These are phyloP conservation scores for Philaethria dido DNA, from an alignment of 2,888 invertebrate species.

Conservation along the genomic window DNA sequence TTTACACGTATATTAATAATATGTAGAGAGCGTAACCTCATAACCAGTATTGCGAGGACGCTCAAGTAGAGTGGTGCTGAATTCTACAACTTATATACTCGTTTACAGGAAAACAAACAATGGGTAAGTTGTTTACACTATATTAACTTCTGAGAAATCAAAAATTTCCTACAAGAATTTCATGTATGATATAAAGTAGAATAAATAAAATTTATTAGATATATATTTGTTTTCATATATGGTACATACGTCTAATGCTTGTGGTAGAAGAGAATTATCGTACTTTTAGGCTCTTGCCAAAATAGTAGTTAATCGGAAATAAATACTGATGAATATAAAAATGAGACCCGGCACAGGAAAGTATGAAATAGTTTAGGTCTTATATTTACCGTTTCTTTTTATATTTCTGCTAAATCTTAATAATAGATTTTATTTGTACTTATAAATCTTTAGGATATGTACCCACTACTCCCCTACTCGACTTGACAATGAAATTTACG, in stretches of 20 bases:
- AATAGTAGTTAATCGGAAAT: no score
- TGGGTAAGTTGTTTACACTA: conserved; percentile 39
- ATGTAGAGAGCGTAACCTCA: conserved; percentile 23
- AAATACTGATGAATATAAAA: no score
- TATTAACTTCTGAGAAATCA: background rate
- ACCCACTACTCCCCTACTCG: no score
- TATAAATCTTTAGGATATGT: no score
- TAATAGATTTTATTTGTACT: no score
- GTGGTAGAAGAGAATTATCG: background rate
- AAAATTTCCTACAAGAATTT: background rate
- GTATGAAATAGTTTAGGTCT: no score
- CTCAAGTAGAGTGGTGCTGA: conserved; percentile 29
- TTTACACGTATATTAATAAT: conserved; percentile 16
- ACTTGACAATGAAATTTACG: no score
- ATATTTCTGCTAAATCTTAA: no score
- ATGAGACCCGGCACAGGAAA: no score
- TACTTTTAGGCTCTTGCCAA: background rate
- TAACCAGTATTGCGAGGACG: conserved; percentile 40
- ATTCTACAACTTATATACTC: background rate
- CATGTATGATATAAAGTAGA: background rate
- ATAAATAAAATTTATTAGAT: background rate
- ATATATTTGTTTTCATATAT: background rate
- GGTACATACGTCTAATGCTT: background rate
- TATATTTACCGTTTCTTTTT: no score
- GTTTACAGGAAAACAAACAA: conserved; percentile 30